Evolutionary conservation across 2,797 vertebrate species (phyloP).

Genomic region (Tolypeutes matacus): DNA sequence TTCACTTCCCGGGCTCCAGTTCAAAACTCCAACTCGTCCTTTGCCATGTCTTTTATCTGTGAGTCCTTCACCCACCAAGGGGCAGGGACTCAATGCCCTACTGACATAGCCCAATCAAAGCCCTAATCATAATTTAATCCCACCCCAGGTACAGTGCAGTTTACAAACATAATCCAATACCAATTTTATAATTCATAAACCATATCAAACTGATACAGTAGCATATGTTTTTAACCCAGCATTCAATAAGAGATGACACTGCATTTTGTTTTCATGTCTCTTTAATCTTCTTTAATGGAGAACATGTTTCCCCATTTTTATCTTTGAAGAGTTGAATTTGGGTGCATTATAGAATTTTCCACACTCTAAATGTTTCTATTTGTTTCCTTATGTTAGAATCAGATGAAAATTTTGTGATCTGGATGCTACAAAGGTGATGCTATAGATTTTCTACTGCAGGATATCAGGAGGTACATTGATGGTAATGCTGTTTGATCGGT

Average conservation of each 20-base stretch:
- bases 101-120: too few relatives aligned
- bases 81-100: too few relatives aligned
- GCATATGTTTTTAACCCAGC: background rate
- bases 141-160: too few relatives aligned
- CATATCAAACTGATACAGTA: too few relatives aligned
- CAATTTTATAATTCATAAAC: too few relatives aligned
- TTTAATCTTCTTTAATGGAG: background rate
- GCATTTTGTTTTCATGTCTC: rapidly evolving
- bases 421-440: rapidly evolving
- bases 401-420: background rate
- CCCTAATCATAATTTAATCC: too few relatives aligned
- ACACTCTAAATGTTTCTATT: background rate
- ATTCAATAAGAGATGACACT: rapidly evolving
- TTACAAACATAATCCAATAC: too few relatives aligned
- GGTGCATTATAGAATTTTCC: background rate
- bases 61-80: too few relatives aligned
- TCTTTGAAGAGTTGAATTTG: background rate
- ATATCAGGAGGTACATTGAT: rapidly evolving
- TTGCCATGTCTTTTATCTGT: too few relatives aligned
- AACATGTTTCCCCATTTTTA: too few relatives aligned
- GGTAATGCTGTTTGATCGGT: rapidly evolving
- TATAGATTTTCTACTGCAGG: rapidly evolving
- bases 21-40: too few relatives aligned
- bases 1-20: too few relatives aligned
- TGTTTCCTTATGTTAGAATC: background rate